Evolutionary conservation across 2,888 invertebrate species (phyloP).

Genomic region (Acronicta psi): DNA sequence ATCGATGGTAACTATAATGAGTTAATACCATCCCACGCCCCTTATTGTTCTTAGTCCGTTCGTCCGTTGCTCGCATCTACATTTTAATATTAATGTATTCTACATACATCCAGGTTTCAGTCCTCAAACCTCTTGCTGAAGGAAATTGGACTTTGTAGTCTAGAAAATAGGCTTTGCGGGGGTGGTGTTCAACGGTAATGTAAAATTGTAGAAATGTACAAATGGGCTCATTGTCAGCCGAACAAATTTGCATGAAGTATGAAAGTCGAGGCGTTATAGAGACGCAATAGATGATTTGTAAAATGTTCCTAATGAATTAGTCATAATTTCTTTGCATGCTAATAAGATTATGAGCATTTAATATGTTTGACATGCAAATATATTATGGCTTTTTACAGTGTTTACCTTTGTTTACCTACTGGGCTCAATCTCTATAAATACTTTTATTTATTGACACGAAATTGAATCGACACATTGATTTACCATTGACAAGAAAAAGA

Average conservation of each 20-base stretch:
- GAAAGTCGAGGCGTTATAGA: slow-evolving; percentile 81
- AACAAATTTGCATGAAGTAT: slow-evolving; percentile 86
- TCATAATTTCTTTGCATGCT: slow-evolving; percentile 45
- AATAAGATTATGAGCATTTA: slow-evolving; percentile 22
- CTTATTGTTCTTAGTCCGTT: slow-evolving; percentile 83
- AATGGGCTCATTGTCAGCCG: slow-evolving; percentile 85
- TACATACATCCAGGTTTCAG: slow-evolving; percentile 50
- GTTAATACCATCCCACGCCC: slow-evolving; percentile 85
- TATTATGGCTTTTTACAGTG: too few species aligned
- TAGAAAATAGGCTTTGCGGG: slow-evolving; percentile 26
- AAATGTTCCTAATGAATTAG: slow-evolving; percentile 61
- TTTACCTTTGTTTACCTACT: too few species aligned
- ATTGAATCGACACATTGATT: too few species aligned
- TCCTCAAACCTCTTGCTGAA: slow-evolving; percentile 8
- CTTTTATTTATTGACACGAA: too few species aligned
- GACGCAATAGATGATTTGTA: slow-evolving; percentile 76
- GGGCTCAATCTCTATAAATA: too few species aligned
- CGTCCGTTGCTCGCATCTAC: slow-evolving; percentile 79
- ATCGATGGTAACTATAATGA: slow-evolving; percentile 79
- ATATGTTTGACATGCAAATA: too few species aligned
- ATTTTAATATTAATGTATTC: slow-evolving; percentile 80
- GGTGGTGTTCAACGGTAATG: slow-evolving; percentile 21
- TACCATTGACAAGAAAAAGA: too few species aligned
- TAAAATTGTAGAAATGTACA: slow-evolving; percentile 64
- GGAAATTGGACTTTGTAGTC: slow-evolving; percentile 44